phyloP scores from a whole-genome alignment of 2,113 vertebrate genomes.

The Ornithorhynchus anatinus region DNA sequence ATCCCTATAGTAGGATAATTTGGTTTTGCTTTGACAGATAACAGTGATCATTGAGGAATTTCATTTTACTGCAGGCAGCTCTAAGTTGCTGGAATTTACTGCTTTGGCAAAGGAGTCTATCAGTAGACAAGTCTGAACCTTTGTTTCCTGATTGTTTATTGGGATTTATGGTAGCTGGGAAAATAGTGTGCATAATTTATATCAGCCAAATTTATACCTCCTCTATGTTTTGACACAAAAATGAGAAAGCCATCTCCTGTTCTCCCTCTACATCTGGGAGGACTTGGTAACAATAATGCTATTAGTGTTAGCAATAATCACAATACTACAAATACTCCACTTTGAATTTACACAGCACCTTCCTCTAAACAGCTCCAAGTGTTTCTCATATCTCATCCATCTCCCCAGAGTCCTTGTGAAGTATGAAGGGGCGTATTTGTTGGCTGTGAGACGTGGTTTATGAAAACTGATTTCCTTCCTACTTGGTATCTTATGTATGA shows the following conservation, averaged over 20 bases:
- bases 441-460: slow-evolving; percentile 19
- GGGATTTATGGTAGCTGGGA: background rate
- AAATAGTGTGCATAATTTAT: slow-evolving; percentile 3
- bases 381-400: background rate
- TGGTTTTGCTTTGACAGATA: slow-evolving; percentile 46
- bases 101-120: background rate
- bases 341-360: background rate
- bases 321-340: background rate
- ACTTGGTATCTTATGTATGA: background rate
- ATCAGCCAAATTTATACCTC: background rate
- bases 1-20: slow-evolving; percentile 32
- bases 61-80: background rate
- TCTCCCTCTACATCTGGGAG: background rate
- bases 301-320: background rate
- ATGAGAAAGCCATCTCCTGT: background rate
- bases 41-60: slow-evolving; percentile 33
- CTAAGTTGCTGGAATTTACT: slow-evolving; percentile 15
- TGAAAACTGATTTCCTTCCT: slow-evolving; percentile 17
- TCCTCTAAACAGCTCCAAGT: slow-evolving; percentile 1
- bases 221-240: background rate
- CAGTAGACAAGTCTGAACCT: background rate
- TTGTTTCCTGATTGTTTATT: background rate
- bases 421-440: slow-evolving; percentile 1
- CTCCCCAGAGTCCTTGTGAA: slow-evolving; percentile 13
- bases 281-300: background rate